Evolutionary conservation across 2,888 invertebrate species (phyloP).

Genomic region (Eurois occulta): DNA sequence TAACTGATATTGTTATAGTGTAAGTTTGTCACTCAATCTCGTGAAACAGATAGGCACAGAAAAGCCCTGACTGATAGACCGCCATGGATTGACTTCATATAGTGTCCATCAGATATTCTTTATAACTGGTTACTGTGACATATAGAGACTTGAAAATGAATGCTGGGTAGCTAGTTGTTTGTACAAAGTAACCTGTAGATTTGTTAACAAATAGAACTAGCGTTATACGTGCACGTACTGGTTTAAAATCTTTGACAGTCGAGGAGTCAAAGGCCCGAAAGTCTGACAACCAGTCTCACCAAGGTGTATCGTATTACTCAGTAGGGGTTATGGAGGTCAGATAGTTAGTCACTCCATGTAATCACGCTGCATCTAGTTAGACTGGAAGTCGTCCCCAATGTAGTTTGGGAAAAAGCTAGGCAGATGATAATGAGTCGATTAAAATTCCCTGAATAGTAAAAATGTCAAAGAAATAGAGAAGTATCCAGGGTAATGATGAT

Average conservation of each 20-base stretch:
- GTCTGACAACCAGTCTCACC: not conserved
- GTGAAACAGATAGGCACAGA: not conserved
- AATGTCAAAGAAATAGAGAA: not conserved
- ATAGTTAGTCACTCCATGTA: not conserved
- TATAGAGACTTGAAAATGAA: slow-evolving; percentile 9
- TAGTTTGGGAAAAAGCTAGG: not conserved
- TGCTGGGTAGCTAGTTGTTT: not conserved
- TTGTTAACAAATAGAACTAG: not conserved
- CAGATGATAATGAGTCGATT: not conserved
- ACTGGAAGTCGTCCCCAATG: not conserved
- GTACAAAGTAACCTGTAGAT: not conserved
- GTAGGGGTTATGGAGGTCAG: not conserved
- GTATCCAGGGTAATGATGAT: not conserved
- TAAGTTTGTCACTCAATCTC: not conserved
- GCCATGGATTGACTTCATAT: not conserved
- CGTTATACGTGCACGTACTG: not conserved
- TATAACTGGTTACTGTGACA: not conserved
- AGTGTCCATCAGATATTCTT: slow-evolving; percentile 24
- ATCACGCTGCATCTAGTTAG: not conserved
- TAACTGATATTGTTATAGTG: not conserved
- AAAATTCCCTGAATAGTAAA: not conserved
- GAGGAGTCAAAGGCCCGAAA: not conserved
- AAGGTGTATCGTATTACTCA: not conserved
- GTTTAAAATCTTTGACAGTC: not conserved
- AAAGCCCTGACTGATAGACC: not conserved